Percentiles rank a stretch among this genome's conserved stretches.
These are phyloP conservation scores for Trichosurus vulpecula DNA, from an alignment of 2,797 vertebrate species.

Conservation along the genomic window DNA sequence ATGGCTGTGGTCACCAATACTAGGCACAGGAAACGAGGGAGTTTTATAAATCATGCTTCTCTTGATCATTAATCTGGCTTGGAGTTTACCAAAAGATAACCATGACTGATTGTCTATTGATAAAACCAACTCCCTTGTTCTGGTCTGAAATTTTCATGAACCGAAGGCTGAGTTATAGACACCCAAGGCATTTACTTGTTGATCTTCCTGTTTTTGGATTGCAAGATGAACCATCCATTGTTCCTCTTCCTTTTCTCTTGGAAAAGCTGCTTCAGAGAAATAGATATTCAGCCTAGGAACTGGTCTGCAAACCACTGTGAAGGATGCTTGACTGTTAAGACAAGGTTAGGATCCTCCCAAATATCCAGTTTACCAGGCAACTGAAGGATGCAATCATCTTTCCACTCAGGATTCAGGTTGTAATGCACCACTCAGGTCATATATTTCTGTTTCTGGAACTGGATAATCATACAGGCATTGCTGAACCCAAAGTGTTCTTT, in stretches of 20 bases:
- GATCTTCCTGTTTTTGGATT: conserved; percentile 63
- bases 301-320: background rate
- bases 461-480: conserved; percentile 63
- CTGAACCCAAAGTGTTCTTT: conserved; percentile 42
- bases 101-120: background rate
- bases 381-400: conserved; percentile 56
- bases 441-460: conserved; percentile 52
- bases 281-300: conserved; percentile 27
- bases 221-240: conserved; percentile 68
- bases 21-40: background rate
- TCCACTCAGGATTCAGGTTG: conserved; percentile 57
- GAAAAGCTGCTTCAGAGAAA: conserved; percentile 54
- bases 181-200: conserved; percentile 62
- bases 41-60: conserved; percentile 20
- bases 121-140: background rate
- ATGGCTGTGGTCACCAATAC: background rate
- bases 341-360: conserved; percentile 38
- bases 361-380: conserved; percentile 18
- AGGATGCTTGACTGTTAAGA: conserved; percentile 40
- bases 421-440: conserved; percentile 35
- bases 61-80: conserved; percentile 23
- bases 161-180: conserved; percentile 74
- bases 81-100: no score
- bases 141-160: conserved; percentile 57
- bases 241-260: conserved; percentile 44